Evolutionary conservation across 1,140 invertebrate species (phyloP).

Genomic region (Argopecten irradians): DNA sequence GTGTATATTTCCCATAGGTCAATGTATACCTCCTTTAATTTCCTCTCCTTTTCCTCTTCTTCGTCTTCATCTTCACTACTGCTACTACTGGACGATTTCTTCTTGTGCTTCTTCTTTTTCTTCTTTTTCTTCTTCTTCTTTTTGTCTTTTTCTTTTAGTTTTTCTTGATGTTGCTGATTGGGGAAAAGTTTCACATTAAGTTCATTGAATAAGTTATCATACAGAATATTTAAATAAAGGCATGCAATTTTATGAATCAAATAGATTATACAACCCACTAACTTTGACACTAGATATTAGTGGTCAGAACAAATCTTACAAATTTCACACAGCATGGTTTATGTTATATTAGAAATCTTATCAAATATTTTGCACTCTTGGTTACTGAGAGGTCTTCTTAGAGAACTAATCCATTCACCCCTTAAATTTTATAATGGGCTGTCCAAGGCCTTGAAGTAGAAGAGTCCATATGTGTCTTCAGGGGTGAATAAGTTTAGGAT

Average conservation of each 20-base stretch:
- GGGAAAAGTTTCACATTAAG: no score
- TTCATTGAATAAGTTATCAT: not conserved
- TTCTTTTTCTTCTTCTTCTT: slow-evolving; percentile 78
- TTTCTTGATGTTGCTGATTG: slow-evolving; percentile 65
- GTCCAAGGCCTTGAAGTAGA: no score
- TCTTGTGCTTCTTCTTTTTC: slow-evolving; percentile 79
- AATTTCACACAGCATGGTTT: not conserved
- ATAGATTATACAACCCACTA: not conserved
- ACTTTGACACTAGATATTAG: not conserved
- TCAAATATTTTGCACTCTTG: no score
- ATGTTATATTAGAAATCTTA: not conserved
- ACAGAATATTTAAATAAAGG: slow-evolving; percentile 28
- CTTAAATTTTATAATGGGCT: no score
- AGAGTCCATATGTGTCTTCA: no score
- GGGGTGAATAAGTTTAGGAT: no score
- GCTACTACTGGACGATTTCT: slow-evolving; percentile 59
- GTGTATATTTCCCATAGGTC: no score
- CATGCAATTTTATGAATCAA: not conserved
- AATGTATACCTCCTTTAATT: slow-evolving; percentile 73
- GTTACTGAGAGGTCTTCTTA: no score
- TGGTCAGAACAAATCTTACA: not conserved
- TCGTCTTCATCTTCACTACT: slow-evolving; percentile 68
- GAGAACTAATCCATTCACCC: no score
- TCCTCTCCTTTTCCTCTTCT: slow-evolving; percentile 72
- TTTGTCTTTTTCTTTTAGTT: slow-evolving; percentile 80